Evolutionary conservation across 2,113 vertebrate species (phyloP).

Genomic region (Axis porcinus): DNA sequence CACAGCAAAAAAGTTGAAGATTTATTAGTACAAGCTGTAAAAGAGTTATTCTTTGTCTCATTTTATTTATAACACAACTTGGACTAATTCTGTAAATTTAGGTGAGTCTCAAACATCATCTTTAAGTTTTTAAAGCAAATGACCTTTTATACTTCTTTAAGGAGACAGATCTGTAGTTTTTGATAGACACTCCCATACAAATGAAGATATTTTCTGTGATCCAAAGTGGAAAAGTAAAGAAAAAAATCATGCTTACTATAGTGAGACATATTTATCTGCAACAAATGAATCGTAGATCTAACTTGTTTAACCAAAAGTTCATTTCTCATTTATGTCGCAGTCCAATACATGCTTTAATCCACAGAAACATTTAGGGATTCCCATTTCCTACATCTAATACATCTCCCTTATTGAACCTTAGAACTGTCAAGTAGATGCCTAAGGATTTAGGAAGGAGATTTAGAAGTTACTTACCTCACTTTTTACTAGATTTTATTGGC

Average conservation of each 20-base stretch:
- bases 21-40: neutral
- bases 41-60: neutral
- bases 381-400: neutral
- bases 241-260: neutral
- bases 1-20: neutral
- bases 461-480: neutral
- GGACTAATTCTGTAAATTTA: neutral
- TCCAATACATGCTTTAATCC: neutral
- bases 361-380: neutral
- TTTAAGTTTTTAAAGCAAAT: neutral
- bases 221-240: neutral
- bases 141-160: neutral
- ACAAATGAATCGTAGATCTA: neutral
- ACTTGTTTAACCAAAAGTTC: neutral
- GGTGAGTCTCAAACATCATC: neutral
- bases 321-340: neutral
- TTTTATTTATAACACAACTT: neutral
- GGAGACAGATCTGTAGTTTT: neutral
- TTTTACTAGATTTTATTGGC: neutral
- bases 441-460: neutral
- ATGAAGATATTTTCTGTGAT: neutral
- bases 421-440: neutral
- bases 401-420: neutral
- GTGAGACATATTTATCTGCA: neutral
- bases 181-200: neutral